Evolutionary conservation across 2,888 invertebrate species (phyloP).

Genomic region (Ophioninae sp.): DNA sequence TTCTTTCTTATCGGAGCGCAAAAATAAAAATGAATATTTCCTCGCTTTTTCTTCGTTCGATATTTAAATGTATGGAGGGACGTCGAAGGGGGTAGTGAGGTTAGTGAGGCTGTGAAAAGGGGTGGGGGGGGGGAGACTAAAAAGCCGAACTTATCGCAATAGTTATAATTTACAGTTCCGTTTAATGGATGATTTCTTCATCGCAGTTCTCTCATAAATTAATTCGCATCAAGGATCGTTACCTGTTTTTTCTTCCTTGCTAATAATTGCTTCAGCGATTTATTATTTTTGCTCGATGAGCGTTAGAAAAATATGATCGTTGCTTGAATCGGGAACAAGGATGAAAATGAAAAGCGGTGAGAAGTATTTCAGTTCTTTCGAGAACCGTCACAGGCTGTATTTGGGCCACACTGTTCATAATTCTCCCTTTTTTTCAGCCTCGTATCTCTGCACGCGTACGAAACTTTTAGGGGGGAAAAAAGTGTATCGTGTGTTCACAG

Average conservation of each 20-base stretch:
- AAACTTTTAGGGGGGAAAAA: slow-evolving; percentile 61
- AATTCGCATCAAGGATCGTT: slow-evolving; percentile 65
- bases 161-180: slow-evolving; percentile 79
- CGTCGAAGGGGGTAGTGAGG: slow-evolving; percentile 14
- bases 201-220: slow-evolving; percentile 68
- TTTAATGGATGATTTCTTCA: slow-evolving; percentile 59
- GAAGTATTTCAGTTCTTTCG: slow-evolving; percentile 54
- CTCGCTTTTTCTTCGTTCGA: slow-evolving; percentile 68
- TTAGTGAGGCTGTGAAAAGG: slow-evolving; percentile 54
- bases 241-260: slow-evolving; percentile 1
- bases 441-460: slow-evolving; percentile 51
- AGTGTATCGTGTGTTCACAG: slow-evolving; percentile 60
- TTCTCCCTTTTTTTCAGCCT: slow-evolving; percentile 61
- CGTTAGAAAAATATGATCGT: slow-evolving; percentile 69
- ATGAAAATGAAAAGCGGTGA: slow-evolving; percentile 57
- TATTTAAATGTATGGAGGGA: slow-evolving; percentile 72
- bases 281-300: slow-evolving; percentile 64
- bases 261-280: not conserved
- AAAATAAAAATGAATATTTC: slow-evolving; percentile 77
- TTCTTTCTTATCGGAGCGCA: slow-evolving; percentile 75
- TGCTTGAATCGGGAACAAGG: slow-evolving; percentile 60
- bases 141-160: slow-evolving; percentile 75
- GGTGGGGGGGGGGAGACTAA: slow-evolving; percentile 59
- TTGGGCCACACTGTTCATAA: slow-evolving; percentile 68
- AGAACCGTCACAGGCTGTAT: slow-evolving; percentile 59